Conservation (phyloP, 1,140 invertebrate genomes). For the Pentalonia nigronervosa region DNA sequence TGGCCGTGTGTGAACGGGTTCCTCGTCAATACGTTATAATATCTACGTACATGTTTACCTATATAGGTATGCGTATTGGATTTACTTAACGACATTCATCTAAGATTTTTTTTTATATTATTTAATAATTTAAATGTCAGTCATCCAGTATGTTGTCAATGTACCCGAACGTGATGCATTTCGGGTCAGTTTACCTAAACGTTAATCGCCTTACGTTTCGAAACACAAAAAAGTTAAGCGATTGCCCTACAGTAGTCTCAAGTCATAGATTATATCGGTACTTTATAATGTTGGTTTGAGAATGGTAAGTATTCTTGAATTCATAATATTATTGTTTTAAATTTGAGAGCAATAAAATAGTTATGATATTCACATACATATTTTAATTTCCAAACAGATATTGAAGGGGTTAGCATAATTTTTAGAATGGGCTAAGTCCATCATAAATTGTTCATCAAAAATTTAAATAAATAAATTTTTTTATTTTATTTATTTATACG, state of each 20-base stretch:
- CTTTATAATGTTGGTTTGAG: background rate
- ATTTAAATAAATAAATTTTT: too few species aligned
- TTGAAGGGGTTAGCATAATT: background rate
- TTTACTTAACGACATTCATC: background rate
- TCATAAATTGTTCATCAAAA: too few species aligned
- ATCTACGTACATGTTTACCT: too few species aligned
- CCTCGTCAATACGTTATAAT: too few species aligned
- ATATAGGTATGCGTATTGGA: background rate
- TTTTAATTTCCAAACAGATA: background rate
- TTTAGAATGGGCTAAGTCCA: background rate
- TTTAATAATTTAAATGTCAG: background rate
- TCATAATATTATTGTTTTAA: background rate
- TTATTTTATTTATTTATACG: too few species aligned
- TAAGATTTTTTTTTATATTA: background rate
- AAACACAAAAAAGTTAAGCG: background rate
- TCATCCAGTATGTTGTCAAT: background rate
- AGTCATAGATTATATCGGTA: background rate
- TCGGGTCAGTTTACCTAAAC: background rate
- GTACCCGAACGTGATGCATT: background rate
- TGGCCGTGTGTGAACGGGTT: background rate
- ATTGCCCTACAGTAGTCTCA: background rate
- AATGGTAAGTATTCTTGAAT: background rate
- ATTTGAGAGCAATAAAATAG: background rate
- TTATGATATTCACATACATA: background rate
- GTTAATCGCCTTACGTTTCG: background rate